Evolutionary conservation across 2,888 invertebrate genomes (phyloP).

Genomic region (Ectobius pallidus): DNA sequence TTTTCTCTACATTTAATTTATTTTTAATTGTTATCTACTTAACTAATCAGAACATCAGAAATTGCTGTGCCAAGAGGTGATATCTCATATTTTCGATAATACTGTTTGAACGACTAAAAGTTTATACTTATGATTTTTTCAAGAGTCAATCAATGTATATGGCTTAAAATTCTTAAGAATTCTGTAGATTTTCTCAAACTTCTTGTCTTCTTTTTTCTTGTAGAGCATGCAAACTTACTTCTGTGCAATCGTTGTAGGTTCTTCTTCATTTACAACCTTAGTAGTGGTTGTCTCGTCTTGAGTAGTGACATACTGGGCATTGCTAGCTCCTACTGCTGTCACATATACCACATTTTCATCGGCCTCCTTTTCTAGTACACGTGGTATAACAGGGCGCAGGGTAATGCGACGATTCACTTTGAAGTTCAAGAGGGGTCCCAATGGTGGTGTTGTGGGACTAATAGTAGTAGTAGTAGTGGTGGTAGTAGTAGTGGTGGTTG

Average conservation of each 20-base stretch:
- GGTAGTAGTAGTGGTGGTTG: background rate
- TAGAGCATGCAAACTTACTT: background rate
- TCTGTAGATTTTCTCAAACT: too few relatives aligned
- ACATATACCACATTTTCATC: conserved; percentile 56
- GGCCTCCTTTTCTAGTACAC: conserved; percentile 60
- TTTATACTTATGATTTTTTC: too few relatives aligned
- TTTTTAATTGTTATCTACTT: too few relatives aligned
- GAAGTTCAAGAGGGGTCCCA: conserved; percentile 15
- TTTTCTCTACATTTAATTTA: too few relatives aligned
- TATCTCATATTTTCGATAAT: too few relatives aligned
- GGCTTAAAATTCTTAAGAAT: too few relatives aligned
- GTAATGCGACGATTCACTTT: conserved; percentile 32
- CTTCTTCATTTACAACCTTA: background rate
- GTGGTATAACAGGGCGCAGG: background rate
- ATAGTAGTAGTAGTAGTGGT: background rate
- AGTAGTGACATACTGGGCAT: too few relatives aligned
- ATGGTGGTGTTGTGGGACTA: background rate
- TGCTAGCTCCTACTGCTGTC: conserved; percentile 51
- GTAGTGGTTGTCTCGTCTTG: conserved; percentile 39
- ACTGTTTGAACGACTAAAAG: too few relatives aligned
- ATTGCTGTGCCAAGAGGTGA: too few relatives aligned
- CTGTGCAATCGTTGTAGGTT: background rate
- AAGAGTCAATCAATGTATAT: too few relatives aligned
- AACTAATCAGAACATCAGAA: too few relatives aligned
- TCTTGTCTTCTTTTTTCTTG: too few relatives aligned